Percentiles rank a stretch among this genome's conserved stretches.
Conservation (phyloP, 2,113 vertebrate genomes). For the Labeo rohita region DNA sequence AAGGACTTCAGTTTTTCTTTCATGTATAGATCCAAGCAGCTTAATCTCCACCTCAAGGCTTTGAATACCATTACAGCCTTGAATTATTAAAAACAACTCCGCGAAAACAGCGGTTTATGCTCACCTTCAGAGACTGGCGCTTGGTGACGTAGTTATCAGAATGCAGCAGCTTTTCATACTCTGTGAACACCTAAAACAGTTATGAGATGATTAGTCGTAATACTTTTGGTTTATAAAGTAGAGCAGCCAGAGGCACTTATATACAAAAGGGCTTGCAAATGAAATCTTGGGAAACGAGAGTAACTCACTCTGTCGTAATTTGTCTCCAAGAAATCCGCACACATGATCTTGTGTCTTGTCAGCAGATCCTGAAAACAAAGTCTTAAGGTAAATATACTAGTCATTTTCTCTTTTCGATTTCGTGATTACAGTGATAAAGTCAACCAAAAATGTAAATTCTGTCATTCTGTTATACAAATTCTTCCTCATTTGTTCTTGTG, state of each 20-base stretch:
- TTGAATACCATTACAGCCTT: background rate
- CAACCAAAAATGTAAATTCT: background rate
- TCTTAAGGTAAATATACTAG: background rate
- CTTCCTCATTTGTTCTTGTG: background rate
- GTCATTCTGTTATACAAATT: background rate
- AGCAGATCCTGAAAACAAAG: conserved; percentile 85
- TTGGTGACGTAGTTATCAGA: conserved; percentile 98
- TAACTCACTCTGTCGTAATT: conserved; percentile 91
- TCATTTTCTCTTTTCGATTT: background rate
- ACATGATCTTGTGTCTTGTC: conserved; percentile 94
- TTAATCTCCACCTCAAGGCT: background rate
- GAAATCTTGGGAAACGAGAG: background rate
- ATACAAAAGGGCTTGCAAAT: background rate
- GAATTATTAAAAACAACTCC: background rate
- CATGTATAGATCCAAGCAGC: background rate
- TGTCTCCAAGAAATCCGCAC: conserved; percentile 94
- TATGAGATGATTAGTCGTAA: background rate
- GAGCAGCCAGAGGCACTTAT: background rate
- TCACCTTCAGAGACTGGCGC: conserved; percentile 96
- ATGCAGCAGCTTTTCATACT: conserved; percentile 96
- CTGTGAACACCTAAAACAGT: conserved; percentile 88
- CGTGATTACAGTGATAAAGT: background rate
- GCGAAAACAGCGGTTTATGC: background rate
- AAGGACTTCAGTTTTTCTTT: background rate
- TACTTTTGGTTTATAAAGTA: background rate